Base-by-base conservation (phyloP, 2,797 vertebrate species). In the Premnoplex brunnescens region DNA sequence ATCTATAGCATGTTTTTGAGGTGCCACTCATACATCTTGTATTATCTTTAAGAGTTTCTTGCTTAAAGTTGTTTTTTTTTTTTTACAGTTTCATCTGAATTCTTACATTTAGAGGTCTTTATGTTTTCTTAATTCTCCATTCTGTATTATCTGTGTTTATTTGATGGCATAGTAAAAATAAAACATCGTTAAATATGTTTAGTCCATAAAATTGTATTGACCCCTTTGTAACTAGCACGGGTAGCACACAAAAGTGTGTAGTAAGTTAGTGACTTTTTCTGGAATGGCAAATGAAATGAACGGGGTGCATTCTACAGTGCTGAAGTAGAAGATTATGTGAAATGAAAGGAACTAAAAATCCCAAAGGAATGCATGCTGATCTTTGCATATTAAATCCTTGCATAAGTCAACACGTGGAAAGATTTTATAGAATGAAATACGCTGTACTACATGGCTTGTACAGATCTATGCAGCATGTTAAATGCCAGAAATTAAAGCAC, bases 141-240 rank as follows among this genome's bases (percentile, higher is more conserved):
- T 81, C 49, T 89, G 14, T 76, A 66, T 79, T 93, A 85, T 37
- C 59, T 68, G 14, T 72, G 80, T 91, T 81, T 95, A 73, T 93
- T 95, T 89, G 78, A 84, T 64, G 34, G 24, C 17, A 60, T 9
- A 77, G n/a, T 81, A 85, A 77, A 88, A 96, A 89, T 74, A 90
- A 95, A 95, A 76, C 23, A 83, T 88, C 39, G 62, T 39, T 77
- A 34, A 62, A 77, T 18, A 16, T 59, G 32, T 51, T 58, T 54
- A 60, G 64, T 73, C 54, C 11, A 43, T 67, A 90, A 95, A 97
- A 89, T 24, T 36, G 44, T 20, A 71, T 77, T 85, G 60, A 89
- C 44, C 22, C 89, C 85, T 89, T 83, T 12, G 6, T 92, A 93
- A 73, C 60, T 86, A 66, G 43, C 28, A 93, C 82, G 79, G 75